Percentiles rank a stretch among this genome's conserved stretches.
Evolutionary conservation across 2,797 vertebrate species (phyloP).

Genomic region (Tenualosa thibaudeaui): DNA sequence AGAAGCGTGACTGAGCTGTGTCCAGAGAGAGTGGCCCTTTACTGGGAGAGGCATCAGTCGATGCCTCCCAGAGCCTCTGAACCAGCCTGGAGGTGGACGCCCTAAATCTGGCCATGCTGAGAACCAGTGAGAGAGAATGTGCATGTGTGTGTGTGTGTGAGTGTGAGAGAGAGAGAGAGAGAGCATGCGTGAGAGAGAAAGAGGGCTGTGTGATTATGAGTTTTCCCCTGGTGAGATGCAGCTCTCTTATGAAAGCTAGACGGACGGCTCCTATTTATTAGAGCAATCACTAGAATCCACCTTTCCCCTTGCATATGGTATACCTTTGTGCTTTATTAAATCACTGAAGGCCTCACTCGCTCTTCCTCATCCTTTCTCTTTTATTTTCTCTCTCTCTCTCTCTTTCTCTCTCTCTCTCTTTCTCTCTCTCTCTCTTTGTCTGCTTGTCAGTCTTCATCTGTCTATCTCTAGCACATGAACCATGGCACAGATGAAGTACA

Average conservation of each 20-base stretch:
- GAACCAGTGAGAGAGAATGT: not conserved
- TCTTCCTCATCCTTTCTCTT: not conserved
- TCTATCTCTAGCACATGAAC: not conserved
- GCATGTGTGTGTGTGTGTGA: constrained; percentile 12
- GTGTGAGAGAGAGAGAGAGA: not conserved
- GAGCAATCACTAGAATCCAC: not conserved
- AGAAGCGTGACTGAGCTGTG: not conserved
- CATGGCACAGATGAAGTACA: not conserved
- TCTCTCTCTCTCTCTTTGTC: not conserved
- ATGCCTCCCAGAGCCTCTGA: not conserved
- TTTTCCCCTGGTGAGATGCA: not conserved
- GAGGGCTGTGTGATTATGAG: not conserved
- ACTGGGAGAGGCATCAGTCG: not conserved
- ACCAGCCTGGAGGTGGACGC: not conserved
- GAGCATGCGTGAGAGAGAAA: not conserved
- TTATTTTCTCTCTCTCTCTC: not conserved
- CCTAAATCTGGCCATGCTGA: not conserved
- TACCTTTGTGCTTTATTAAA: not conserved
- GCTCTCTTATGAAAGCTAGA: not conserved
- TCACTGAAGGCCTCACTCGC: not conserved
- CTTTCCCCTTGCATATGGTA: not conserved
- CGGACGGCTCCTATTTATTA: not conserved
- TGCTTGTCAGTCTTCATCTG: not conserved
- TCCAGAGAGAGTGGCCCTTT: not conserved
- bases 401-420: not conserved